A percentile compares a stretch with the other conserved stretches of the same genome.
phyloP scores from a whole-genome alignment of 2,797 vertebrate genomes.

The Micrastur ruficollis region DNA sequence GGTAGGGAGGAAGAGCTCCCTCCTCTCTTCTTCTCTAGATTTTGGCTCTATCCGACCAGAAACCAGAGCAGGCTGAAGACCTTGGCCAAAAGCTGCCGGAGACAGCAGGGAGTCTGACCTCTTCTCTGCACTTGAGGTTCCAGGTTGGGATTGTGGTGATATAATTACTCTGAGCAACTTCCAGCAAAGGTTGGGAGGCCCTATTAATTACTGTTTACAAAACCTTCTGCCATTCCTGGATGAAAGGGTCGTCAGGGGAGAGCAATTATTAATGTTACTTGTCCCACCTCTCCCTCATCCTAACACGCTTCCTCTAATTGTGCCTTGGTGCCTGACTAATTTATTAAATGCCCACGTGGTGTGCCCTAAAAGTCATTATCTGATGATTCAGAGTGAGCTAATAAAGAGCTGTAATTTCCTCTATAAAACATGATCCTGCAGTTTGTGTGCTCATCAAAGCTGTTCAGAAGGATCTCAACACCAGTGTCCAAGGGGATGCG shows the following conservation, averaged over 20 bases:
- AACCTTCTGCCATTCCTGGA: neutral
- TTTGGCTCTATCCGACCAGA: neutral
- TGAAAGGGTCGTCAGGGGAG: constrained; percentile 40
- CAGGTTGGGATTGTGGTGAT: neutral
- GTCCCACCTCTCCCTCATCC: constrained; percentile 45
- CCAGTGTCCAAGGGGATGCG: fast-evolving
- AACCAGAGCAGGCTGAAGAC: neutral
- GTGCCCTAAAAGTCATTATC: constrained; percentile 41
- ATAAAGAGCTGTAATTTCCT: constrained; percentile 51
- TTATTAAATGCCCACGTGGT: constrained; percentile 44
- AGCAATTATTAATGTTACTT: constrained; percentile 33
- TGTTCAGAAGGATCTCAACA: neutral
- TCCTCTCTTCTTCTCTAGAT: neutral
- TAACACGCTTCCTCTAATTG: constrained; percentile 45
- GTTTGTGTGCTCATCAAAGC: neutral
- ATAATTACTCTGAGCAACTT: constrained; percentile 26
- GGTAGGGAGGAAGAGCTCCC: neutral
- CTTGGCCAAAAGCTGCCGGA: neutral
- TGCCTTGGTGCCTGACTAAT: constrained; percentile 49
- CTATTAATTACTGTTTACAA: constrained; percentile 61
- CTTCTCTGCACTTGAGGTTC: neutral
- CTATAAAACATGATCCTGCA: constrained; percentile 51
- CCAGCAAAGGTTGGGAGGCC: constrained; percentile 10
- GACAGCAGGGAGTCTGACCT: neutral
- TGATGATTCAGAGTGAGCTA: constrained; percentile 52